Evolutionary conservation across 2,888 invertebrate genomes (phyloP), one percentile per base, ranked within the genome.

Genomic region (Eustalomyia histrio): DNA sequence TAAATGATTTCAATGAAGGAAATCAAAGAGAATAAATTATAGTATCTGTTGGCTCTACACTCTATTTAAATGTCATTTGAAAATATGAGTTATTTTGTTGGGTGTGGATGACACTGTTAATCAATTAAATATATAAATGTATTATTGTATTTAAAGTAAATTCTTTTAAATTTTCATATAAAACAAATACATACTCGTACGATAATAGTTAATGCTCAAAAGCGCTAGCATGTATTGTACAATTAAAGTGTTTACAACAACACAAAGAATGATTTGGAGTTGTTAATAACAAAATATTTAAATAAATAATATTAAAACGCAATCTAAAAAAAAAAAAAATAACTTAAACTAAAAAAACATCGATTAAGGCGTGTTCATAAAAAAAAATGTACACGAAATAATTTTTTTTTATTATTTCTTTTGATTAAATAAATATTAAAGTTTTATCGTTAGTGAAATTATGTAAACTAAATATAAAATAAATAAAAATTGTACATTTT

Each of bases 171-270:
- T 39, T 12, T 12, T 39, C 39, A 39, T 39, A 39, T 39, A 39
- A 39, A 39, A 39, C 29, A 39, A 39, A 39, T 39, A n/a, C n/a
- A n/a, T n/a, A n/a, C n/a, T n/a, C n/a, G n/a, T n/a, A 39, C 39
- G 39, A 39, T 39, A 39, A 39, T 39, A 6, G 29, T 4, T 1
- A 78, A 64, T 78, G 78, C 74, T 71, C 61, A 71, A 74, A 81
- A 78, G 74, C 78, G 61, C 74, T 78, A 78, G 65, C 69, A 74
- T 74, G 65, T 78, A 81, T 74, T 18, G 58, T 81, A 78, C 76
- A 78, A 63, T 67, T 72, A 21, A 57, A 53, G 65, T 78, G 72
- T 78, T 60, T n/a, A 67, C 65, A 57, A 57, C 57, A 78, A 72
- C 65, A 67, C 58, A 61, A 60, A 78, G 29, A 60, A 43, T 63